phyloP scores from a whole-genome alignment of 2,797 vertebrate genomes.

The Rachycentron canadum region DNA sequence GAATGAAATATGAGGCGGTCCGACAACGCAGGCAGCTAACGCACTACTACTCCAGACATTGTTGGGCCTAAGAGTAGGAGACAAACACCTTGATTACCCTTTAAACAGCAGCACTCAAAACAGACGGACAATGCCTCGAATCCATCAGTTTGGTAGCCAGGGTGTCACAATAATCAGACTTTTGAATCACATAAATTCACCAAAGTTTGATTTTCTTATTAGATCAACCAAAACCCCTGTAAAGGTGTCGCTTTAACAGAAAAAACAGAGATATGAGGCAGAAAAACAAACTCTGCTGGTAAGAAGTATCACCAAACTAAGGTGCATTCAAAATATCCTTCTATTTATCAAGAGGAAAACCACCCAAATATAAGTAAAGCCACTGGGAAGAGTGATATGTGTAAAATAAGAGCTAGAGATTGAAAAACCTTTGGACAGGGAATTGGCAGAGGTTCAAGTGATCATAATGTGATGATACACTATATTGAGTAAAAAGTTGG shows the following conservation, averaged over 20 bases:
- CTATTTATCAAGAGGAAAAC: constrained; percentile 27
- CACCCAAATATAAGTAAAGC: constrained; percentile 35
- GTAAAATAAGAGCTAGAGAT: constrained; percentile 42
- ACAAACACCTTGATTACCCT: background rate
- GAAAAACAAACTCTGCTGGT: constrained; percentile 79
- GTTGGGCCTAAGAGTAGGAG: too few species aligned
- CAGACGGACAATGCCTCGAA: constrained; percentile 7
- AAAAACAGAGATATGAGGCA: constrained; percentile 69
- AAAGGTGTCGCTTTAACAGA: constrained; percentile 70
- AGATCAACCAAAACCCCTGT: constrained; percentile 33
- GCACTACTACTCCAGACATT: background rate
- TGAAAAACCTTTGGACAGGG: constrained; percentile 49
- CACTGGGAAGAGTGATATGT: constrained; percentile 27
- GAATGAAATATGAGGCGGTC: background rate
- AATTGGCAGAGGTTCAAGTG: constrained; percentile 63
- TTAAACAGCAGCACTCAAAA: constrained; percentile 18
- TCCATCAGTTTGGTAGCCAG: constrained; percentile 26
- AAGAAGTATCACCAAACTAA: constrained; percentile 80
- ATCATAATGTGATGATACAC: constrained; percentile 46
- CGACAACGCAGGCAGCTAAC: background rate
- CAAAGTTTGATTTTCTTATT: constrained; percentile 21
- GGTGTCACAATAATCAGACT: constrained; percentile 15
- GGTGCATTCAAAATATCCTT: constrained; percentile 32
- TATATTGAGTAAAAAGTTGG: constrained; percentile 53
- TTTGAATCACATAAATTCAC: constrained; percentile 20